These are phyloP conservation scores for Drosophila histrio DNA, from an alignment of 2,888 invertebrate genomes.

Conservation along the genomic window DNA sequence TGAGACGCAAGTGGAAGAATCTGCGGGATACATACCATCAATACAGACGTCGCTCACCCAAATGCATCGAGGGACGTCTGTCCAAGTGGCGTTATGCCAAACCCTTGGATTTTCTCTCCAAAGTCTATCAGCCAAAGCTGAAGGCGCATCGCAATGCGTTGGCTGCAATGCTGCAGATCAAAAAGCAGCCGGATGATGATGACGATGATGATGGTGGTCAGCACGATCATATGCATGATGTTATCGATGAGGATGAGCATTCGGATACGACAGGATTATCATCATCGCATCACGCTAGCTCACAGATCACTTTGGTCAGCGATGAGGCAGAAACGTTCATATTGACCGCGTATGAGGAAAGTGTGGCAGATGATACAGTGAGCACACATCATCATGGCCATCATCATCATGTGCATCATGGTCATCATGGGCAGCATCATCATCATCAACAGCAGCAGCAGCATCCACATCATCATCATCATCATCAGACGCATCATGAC, in stretches of 20 bases:
- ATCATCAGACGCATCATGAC: conserved; percentile 70
- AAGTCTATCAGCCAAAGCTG: conserved; percentile 81
- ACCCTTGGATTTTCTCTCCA: conserved; percentile 80
- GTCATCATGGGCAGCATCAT: conserved; percentile 55
- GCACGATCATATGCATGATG: conserved; percentile 31
- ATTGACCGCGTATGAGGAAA: conserved; percentile 79
- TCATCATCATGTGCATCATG: conserved; percentile 41
- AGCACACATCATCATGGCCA: conserved; percentile 41
- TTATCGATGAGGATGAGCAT: conserved; percentile 65
- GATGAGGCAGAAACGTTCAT: conserved; percentile 79
- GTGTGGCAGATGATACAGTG: conserved; percentile 76
- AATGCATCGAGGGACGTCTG: conserved; percentile 74
- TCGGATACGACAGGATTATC: conserved; percentile 55
- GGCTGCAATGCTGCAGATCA: conserved; percentile 59
- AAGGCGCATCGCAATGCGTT: conserved; percentile 77
- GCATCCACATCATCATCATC: conserved; percentile 60
- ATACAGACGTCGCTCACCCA: conserved; percentile 80
- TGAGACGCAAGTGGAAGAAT: conserved; percentile 83
- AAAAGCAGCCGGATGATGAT: conserved; percentile 48
- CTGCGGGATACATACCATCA: conserved; percentile 83
- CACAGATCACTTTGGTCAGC: conserved; percentile 75
- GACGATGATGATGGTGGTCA: conserved; percentile 56
- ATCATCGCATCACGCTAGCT: conserved; percentile 63
- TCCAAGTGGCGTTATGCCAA: conserved; percentile 83
- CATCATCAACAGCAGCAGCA: conserved; percentile 50